These are phyloP conservation scores for Drosophila dunni DNA, from an alignment of 1,140 invertebrate species.

Conservation along the genomic window DNA sequence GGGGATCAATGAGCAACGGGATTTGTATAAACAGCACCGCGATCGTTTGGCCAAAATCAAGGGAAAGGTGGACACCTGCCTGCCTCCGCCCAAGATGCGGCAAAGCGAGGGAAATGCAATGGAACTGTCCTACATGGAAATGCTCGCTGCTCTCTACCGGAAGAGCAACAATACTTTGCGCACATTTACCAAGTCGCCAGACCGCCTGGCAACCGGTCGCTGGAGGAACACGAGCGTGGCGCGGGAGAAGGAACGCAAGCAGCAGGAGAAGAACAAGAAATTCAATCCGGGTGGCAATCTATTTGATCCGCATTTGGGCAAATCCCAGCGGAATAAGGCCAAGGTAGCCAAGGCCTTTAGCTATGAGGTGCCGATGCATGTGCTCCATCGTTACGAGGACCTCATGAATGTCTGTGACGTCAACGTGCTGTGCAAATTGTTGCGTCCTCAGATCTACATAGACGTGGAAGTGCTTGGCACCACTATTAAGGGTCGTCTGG, in stretches of 20 bases:
- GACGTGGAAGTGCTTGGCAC: slow-evolving; percentile 53
- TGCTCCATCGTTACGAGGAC: slow-evolving; percentile 67
- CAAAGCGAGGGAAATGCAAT: slow-evolving; percentile 60
- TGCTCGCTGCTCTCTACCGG: slow-evolving; percentile 67
- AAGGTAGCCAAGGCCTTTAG: slow-evolving; percentile 37
- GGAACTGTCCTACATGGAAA: slow-evolving; percentile 74
- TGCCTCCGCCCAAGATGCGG: slow-evolving; percentile 64
- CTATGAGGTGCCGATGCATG: slow-evolving; percentile 69
- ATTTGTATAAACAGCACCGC: slow-evolving; percentile 66
- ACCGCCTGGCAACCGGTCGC: slow-evolving; percentile 56
- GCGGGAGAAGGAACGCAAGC: slow-evolving; percentile 56
- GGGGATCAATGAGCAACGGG: slow-evolving; percentile 60
- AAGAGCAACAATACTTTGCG: slow-evolving; percentile 71
- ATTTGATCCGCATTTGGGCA: slow-evolving; percentile 53
- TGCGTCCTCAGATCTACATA: slow-evolving; percentile 70
- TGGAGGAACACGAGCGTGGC: slow-evolving; percentile 62
- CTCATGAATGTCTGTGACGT: slow-evolving; percentile 66
- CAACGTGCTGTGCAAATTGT: slow-evolving; percentile 58
- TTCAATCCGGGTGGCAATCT: slow-evolving; percentile 58
- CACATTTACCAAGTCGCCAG: slow-evolving; percentile 70
- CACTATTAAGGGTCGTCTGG: slow-evolving; percentile 56
- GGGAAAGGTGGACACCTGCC: slow-evolving; percentile 64
- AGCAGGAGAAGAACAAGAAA: slow-evolving; percentile 56
- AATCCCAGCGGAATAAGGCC: slow-evolving; percentile 29
- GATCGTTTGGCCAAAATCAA: slow-evolving; percentile 67